Conservation (phyloP, 2,888 invertebrate species). For the Melieria crassipennis region DNA sequence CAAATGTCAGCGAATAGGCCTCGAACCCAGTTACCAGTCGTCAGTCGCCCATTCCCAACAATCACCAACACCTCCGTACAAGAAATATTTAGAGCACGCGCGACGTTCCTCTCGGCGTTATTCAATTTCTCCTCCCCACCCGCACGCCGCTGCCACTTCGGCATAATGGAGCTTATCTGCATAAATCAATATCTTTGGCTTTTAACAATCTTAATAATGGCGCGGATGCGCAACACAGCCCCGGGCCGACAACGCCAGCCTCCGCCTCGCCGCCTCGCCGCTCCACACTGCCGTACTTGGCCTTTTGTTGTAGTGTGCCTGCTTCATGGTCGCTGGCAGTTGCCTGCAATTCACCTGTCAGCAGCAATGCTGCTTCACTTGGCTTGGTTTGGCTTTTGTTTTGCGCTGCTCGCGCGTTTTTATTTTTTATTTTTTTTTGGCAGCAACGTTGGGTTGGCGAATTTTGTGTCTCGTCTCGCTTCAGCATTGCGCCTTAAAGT, state of each 20-base stretch:
- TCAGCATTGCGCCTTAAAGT: too few species aligned
- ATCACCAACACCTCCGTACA: not conserved
- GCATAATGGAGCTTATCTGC: constrained; percentile 57
- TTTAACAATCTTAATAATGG: constrained; percentile 53
- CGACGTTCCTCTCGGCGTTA: constrained; percentile 1
- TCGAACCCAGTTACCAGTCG: not conserved
- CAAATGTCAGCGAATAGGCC: constrained; percentile 5
- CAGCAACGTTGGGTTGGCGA: too few species aligned
- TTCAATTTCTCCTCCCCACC: constrained; percentile 1
- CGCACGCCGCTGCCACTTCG: constrained; percentile 27
- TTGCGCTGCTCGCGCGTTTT: not conserved
- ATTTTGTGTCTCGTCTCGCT: too few species aligned
- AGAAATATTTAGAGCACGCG: not conserved
- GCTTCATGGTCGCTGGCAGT: not conserved
- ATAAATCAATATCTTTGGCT: constrained; percentile 59
- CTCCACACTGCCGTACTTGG: not conserved
- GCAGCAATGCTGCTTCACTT: constrained; percentile 7
- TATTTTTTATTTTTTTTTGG: not conserved
- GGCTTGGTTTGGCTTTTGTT: not conserved
- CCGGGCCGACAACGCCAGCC: too few species aligned
- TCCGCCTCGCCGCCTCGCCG: not conserved
- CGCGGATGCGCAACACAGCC: not conserved
- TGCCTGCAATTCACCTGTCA: constrained; percentile 27
- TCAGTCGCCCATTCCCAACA: not conserved
- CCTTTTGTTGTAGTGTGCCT: constrained; percentile 5